Percentiles rank a stretch among this genome's conserved stretches.
phyloP scores from a whole-genome alignment of 2,888 invertebrate genomes.

The Hemicrepidius hirtus region DNA sequence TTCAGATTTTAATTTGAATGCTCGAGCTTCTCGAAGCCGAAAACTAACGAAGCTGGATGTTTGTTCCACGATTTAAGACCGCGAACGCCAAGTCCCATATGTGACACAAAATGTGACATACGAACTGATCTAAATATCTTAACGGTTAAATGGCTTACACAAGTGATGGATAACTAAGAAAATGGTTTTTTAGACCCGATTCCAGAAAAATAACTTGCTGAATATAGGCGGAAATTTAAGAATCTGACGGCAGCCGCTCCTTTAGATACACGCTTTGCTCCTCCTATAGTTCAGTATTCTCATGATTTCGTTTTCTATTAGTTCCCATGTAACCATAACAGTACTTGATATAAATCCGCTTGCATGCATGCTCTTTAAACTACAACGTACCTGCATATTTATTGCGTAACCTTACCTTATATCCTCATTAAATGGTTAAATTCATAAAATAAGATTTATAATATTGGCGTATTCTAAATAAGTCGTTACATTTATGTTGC shows the following conservation, averaged over 20 bases:
- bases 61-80: conserved; percentile 54
- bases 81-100: conserved; percentile 52
- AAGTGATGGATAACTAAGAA: conserved; percentile 51
- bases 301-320: conserved; percentile 49
- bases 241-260: conserved; percentile 49
- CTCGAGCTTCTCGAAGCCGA: conserved; percentile 30
- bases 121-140: conserved; percentile 50
- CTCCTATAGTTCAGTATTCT: conserved; percentile 39
- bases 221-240: conserved; percentile 33
- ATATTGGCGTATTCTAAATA: neutral
- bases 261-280: conserved; percentile 42
- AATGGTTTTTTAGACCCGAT: conserved; percentile 44
- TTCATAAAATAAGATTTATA: conserved; percentile 3
- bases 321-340: conserved; percentile 48
- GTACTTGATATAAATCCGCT: conserved; percentile 31
- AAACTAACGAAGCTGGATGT: conserved; percentile 49
- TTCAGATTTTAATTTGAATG: conserved; percentile 45
- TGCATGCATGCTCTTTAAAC: conserved; percentile 18
- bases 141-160: conserved; percentile 42
- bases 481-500: neutral
- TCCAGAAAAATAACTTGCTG: conserved; percentile 1
- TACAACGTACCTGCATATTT: neutral
- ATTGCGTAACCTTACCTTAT: conserved; percentile 11
- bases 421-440: neutral
- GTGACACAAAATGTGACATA: conserved; percentile 57